phyloP scores from a whole-genome alignment of 2,888 invertebrate genomes.

The Magallana nippona region DNA sequence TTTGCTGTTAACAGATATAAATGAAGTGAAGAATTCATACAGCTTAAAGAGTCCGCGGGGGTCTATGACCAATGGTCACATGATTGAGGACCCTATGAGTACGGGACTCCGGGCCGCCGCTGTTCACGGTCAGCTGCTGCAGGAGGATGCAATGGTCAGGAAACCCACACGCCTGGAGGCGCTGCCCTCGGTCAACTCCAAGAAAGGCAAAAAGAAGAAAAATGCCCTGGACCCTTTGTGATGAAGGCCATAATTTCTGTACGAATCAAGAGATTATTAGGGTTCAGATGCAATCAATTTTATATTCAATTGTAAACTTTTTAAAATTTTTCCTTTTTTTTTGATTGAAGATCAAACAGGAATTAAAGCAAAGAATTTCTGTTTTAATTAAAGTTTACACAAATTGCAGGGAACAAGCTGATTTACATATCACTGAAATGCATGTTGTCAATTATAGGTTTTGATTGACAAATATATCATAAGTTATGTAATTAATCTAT shows the following conservation, averaged over 20 bases:
- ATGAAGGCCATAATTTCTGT: conserved; percentile 25
- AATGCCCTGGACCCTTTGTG: conserved; percentile 50
- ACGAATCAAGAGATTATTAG: not conserved
- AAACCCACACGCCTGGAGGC: conserved; percentile 81
- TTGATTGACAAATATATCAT: no score
- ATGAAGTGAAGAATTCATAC: conserved; percentile 65
- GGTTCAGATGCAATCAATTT: conserved; percentile 21
- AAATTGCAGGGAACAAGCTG: not conserved
- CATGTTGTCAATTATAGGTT: not conserved
- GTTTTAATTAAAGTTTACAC: not conserved
- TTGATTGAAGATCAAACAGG: not conserved
- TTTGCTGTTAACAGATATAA: conserved; percentile 60
- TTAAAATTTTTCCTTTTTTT: not conserved
- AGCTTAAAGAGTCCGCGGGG: conserved; percentile 43
- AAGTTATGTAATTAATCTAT: no score
- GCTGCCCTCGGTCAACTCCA: conserved; percentile 73
- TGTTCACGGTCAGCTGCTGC: conserved; percentile 74
- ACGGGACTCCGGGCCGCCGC: conserved; percentile 74
- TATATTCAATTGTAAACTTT: not conserved
- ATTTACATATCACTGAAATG: not conserved
- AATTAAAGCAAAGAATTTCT: no score
- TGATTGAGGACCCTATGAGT: conserved; percentile 73
- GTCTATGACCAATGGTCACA: conserved; percentile 55
- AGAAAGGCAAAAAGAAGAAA: conserved; percentile 68
- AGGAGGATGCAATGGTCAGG: conserved; percentile 73